These are phyloP conservation scores for Brachionus sp. DNA, from an alignment of 1,140 invertebrate genomes.

Conservation along the genomic window DNA sequence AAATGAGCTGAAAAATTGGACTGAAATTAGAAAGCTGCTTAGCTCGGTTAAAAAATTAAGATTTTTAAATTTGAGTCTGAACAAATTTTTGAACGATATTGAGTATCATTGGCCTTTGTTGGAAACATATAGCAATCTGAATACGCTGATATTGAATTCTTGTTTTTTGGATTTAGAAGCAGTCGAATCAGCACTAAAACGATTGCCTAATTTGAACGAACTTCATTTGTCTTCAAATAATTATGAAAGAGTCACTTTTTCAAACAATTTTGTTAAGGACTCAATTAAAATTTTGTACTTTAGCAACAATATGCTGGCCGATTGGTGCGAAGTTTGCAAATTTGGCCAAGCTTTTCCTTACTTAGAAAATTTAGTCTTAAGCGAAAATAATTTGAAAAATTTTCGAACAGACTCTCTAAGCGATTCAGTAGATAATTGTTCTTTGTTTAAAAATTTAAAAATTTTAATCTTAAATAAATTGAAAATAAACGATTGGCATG, in stretches of 20 bases:
- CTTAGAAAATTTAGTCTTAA: conserved; percentile 75
- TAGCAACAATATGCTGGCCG: conserved; percentile 69
- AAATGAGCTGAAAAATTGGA: conserved; percentile 78
- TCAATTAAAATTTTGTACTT: conserved; percentile 67
- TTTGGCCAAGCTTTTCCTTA: conserved; percentile 73
- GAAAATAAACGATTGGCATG: conserved; percentile 75
- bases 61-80: conserved; percentile 45
- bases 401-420: conserved; percentile 61
- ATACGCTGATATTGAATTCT: conserved; percentile 44
- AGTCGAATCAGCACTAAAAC: neutral
- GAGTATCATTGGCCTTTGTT: neutral
- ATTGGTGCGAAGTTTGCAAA: conserved; percentile 77
- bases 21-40: conserved; percentile 61
- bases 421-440: neutral
- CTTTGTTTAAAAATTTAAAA: conserved; percentile 66
- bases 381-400: conserved; percentile 81
- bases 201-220: conserved; percentile 69
- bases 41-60: neutral
- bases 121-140: neutral
- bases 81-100: neutral
- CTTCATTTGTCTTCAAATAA: conserved; percentile 78
- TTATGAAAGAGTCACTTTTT: conserved; percentile 70
- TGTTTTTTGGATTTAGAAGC: conserved; percentile 30
- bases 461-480: conserved; percentile 81
- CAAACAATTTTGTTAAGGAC: conserved; percentile 61